Percentiles rank a stretch among this genome's conserved stretches.
These are phyloP conservation scores for Potamarius usumacintae DNA, from an alignment of 2,113 vertebrate species.

Conservation along the genomic window DNA sequence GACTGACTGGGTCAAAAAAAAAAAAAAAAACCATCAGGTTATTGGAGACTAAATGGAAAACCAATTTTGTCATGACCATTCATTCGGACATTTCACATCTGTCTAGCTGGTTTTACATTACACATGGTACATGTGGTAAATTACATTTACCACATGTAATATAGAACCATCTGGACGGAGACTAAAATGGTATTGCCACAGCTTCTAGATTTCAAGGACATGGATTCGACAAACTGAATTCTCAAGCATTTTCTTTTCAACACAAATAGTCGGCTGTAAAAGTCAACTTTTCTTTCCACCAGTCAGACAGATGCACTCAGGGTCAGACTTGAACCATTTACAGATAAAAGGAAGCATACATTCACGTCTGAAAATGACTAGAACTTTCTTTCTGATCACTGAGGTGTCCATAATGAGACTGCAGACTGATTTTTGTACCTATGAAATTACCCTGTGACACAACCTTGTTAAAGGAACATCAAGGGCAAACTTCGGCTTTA, in stretches of 20 bases:
- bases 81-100: conserved; percentile 13
- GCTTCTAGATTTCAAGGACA: conserved; percentile 17
- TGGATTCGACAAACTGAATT: neutral
- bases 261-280: neutral
- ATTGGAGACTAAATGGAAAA: conserved; percentile 20
- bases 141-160: conserved; percentile 23
- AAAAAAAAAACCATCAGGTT: neutral
- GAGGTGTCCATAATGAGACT: neutral
- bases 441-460: conserved; percentile 2
- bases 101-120: conserved; percentile 6
- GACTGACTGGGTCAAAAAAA: neutral
- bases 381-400: neutral
- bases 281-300: neutral
- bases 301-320: conserved; percentile 16
- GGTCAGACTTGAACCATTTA: neutral
- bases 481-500: neutral
- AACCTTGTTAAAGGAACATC: neutral
- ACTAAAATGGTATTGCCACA: conserved; percentile 6
- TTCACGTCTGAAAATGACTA: neutral
- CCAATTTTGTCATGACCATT: neutral
- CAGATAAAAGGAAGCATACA: conserved; percentile 11
- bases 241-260: neutral
- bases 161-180: neutral
- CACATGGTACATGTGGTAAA: conserved; percentile 2
- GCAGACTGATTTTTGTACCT: conserved; percentile 2